Conservation (phyloP, 2,113 vertebrate species). For the Oreocharis arfaki region DNA sequence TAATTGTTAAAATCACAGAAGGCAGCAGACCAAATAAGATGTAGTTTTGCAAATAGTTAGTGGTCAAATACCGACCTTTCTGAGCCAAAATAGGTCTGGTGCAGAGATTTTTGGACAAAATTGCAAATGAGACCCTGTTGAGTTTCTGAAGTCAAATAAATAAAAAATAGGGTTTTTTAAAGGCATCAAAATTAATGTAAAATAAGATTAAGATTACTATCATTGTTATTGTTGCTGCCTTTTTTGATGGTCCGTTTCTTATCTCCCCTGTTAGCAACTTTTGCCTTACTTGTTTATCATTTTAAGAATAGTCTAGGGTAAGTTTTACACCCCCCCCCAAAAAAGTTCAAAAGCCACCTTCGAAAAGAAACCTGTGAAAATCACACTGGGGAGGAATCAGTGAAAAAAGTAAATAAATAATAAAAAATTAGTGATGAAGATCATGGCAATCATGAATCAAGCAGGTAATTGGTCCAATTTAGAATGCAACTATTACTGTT, state of each 20-base stretch:
- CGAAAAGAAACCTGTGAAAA: neutral
- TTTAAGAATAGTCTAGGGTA: neutral
- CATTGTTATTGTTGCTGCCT: neutral
- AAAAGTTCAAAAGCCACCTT: neutral
- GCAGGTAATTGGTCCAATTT: neutral
- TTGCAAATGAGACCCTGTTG: neutral
- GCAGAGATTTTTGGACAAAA: neutral
- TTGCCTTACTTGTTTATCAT: neutral
- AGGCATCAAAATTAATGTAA: neutral
- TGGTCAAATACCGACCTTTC: neutral
- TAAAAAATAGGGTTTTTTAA: neutral
- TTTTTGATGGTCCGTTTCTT: neutral
- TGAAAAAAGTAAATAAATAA: neutral
- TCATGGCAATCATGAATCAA: neutral
- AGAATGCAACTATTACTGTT: neutral
- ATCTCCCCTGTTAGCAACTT: neutral
- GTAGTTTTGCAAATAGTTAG: neutral
- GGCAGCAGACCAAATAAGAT: neutral
- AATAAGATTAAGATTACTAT: neutral
- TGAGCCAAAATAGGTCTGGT: neutral
- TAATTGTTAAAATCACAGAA: neutral
- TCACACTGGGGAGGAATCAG: neutral
- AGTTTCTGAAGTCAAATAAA: neutral
- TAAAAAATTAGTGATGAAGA: neutral
- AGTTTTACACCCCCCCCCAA: rapidly evolving